Conservation (phyloP, 2,888 invertebrate species). For the Oligia latruncula region DNA sequence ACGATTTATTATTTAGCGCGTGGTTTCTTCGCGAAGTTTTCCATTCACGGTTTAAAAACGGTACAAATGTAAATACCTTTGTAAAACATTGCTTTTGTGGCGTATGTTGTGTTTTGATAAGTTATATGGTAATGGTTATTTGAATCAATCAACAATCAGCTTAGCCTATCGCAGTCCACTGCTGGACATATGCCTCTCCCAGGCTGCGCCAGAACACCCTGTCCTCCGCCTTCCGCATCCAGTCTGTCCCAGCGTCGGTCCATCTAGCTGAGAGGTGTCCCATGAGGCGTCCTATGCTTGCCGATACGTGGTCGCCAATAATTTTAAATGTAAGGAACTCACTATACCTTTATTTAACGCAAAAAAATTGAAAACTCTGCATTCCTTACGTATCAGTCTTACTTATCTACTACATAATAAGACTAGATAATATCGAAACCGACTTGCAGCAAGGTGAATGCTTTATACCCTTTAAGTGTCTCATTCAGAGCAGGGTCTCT, state of each 20-base stretch:
- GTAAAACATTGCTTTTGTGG: neutral
- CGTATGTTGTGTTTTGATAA: neutral
- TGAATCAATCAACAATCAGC: neutral
- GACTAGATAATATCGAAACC: neutral
- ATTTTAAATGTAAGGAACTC: neutral
- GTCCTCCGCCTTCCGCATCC: neutral
- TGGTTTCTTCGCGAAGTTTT: slow-evolving; percentile 25
- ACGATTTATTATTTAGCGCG: slow-evolving; percentile 58
- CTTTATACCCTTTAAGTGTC: neutral
- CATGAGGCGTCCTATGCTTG: neutral
- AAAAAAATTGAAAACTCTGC: too few relatives aligned
- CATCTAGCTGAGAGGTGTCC: neutral
- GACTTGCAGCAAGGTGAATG: neutral
- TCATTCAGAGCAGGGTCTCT: neutral
- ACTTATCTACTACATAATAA: neutral
- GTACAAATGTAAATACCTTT: slow-evolving; percentile 35
- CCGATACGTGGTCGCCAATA: neutral
- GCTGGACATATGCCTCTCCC: neutral
- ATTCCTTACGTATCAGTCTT: neutral
- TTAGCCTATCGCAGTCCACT: neutral
- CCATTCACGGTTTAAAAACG: slow-evolving; percentile 15
- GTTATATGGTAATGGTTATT: neutral
- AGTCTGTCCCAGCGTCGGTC: neutral
- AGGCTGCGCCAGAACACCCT: neutral
- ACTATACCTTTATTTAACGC: neutral